phyloP scores from a whole-genome alignment of 2,888 invertebrate species.

The Cynaeus angustus region DNA sequence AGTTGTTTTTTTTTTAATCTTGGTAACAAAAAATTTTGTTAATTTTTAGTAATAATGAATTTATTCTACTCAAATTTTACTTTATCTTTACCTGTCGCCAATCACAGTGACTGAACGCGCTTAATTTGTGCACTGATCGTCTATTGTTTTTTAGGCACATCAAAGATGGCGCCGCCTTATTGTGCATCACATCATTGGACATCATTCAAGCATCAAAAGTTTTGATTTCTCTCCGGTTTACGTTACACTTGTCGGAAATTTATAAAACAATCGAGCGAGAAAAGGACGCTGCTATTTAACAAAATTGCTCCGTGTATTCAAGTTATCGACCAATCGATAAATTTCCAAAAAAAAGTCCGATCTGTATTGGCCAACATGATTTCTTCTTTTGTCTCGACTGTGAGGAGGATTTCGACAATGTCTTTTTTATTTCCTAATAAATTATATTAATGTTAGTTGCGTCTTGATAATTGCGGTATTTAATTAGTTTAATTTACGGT shows the following conservation, averaged over 20 bases:
- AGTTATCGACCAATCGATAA: slow-evolving; percentile 1
- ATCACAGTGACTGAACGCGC: slow-evolving; percentile 61
- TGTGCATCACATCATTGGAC: slow-evolving; percentile 63
- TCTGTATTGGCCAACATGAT: neutral
- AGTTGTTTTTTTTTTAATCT: too few species aligned
- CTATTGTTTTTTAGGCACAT: slow-evolving; percentile 63
- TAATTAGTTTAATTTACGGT: slow-evolving; percentile 51
- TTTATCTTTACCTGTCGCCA: slow-evolving; percentile 61
- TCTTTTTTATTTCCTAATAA: slow-evolving; percentile 40
- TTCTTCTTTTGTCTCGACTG: slow-evolving; percentile 9
- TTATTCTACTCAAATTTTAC: too few species aligned
- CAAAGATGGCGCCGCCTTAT: slow-evolving; percentile 63
- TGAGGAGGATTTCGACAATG: slow-evolving; percentile 22
- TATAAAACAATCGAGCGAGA: slow-evolving; percentile 8
- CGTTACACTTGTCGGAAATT: slow-evolving; percentile 25
- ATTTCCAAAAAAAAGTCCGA: slow-evolving; percentile 13
- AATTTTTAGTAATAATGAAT: too few species aligned
- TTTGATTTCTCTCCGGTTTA: slow-evolving; percentile 42
- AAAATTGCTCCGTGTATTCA: neutral
- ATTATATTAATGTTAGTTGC: slow-evolving; percentile 39
- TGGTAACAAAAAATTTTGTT: too few species aligned
- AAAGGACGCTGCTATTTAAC: slow-evolving; percentile 10
- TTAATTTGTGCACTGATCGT: slow-evolving; percentile 63
- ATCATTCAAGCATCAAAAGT: slow-evolving; percentile 62
- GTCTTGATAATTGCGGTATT: slow-evolving; percentile 42